Base-by-base conservation (phyloP, 2,113 vertebrate genomes). In the Gambusia holbrooki region DNA sequence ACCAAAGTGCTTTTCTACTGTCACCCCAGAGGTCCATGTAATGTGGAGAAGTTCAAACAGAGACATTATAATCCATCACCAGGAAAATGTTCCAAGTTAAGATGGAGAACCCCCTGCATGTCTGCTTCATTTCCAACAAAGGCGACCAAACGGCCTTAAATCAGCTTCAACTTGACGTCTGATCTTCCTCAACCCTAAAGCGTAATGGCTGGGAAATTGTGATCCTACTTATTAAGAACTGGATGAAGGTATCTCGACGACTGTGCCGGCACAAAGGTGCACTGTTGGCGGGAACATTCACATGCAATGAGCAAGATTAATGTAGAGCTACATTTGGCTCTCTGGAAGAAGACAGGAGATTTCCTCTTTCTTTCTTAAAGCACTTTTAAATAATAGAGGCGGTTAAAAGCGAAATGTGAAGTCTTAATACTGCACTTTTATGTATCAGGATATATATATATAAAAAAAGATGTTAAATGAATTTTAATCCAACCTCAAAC, bases 121-220 rank as follows among this genome's bases (percentile, higher is more conserved):
- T 73, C 78, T 80, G 77, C 71, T 89, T 91, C 89, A 84, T 89
- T 83, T 89, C 86, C n/a, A 27, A 74, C 71, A 85, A 71, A 85
- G 84, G 85, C 80, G 65, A 78, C 91, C 91, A 91, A 94, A 90
- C 84, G 90, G 74, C 87, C 76, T 74, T 81, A 88, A 91, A 92
- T 93, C 92, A 84, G 91, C 81, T 81, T 85, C 92, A 86, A 94
- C 93, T 89, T 92, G 90, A 92, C 88, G 90, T 92, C 88, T 91
- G 92, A 93, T 91, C 92, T 83, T 83, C 69, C 64, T 90, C 84
- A 87, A 90, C 89, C 86, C 73, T 84, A 58, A 72, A 83, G 86
- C 79, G 84, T 84, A 88, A 92, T 89, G 87, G 86, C 79, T 73
- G 77, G 83, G 77, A 87, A 83, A 84, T 84, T 84, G 84, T 69